phyloP scores from a whole-genome alignment of 1,140 invertebrate genomes.

The Mercenaria mercenaria region DNA sequence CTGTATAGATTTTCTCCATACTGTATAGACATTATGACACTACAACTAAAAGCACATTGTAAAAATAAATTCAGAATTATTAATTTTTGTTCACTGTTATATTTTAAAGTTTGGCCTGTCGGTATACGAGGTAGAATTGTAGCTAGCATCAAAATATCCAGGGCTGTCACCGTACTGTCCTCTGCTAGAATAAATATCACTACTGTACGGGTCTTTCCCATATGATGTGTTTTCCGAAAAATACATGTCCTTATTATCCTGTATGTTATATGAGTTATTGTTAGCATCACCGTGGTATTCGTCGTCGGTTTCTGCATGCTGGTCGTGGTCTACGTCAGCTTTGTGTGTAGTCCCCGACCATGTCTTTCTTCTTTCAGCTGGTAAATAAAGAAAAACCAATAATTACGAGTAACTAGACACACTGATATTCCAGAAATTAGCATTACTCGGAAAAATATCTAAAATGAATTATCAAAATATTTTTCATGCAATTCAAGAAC shows the following conservation, averaged over 20 bases:
- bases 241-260: constrained; percentile 30
- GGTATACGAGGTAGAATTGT: constrained; percentile 46
- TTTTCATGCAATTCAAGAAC: too few species aligned
- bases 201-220: neutral
- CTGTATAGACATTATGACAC: too few species aligned
- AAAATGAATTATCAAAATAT: too few species aligned
- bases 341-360: constrained; percentile 57
- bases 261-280: constrained; percentile 45
- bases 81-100: neutral
- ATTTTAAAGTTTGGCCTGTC: constrained; percentile 59
- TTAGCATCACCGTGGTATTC: constrained; percentile 42
- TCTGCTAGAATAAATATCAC: neutral
- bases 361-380: constrained; percentile 64
- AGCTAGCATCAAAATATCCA: constrained; percentile 15
- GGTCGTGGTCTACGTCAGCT: neutral
- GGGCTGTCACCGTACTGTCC: neutral
- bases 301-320: constrained; percentile 11
- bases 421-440: too few species aligned
- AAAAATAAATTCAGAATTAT: too few species aligned
- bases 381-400: neutral
- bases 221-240: neutral
- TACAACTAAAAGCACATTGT: too few species aligned
- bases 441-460: too few species aligned
- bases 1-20: too few species aligned
- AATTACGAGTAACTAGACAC: too few species aligned